These are phyloP conservation scores for Archocentrus centrarchus DNA, from an alignment of 2,113 vertebrate species.

Conservation along the genomic window DNA sequence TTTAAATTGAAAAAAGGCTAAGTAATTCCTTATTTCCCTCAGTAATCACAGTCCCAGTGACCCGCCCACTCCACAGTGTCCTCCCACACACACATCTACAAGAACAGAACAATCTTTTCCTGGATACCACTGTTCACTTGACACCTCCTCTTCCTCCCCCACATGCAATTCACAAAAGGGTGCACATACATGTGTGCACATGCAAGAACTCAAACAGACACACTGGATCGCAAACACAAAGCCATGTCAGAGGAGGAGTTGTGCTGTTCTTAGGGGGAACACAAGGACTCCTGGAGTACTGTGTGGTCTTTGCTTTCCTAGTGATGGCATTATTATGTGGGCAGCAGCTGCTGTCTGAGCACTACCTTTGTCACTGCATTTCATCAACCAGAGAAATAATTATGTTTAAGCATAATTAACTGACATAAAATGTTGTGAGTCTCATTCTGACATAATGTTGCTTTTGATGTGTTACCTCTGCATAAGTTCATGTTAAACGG, in stretches of 20 bases:
- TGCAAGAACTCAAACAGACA: slow-evolving; percentile 37
- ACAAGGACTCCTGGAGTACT: slow-evolving; percentile 37
- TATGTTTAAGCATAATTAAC: slow-evolving; percentile 25
- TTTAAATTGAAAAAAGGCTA: slow-evolving; percentile 79
- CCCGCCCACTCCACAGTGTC: slow-evolving; percentile 63
- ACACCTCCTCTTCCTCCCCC: slow-evolving; percentile 61
- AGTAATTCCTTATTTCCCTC: slow-evolving; percentile 75
- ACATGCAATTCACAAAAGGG: slow-evolving; percentile 50
- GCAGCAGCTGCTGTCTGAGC: slow-evolving; percentile 31
- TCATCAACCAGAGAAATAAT: slow-evolving; percentile 31
- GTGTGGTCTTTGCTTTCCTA: slow-evolving; percentile 48
- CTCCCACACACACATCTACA: slow-evolving; percentile 71
- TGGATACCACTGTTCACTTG: slow-evolving; percentile 58
- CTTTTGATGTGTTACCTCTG: slow-evolving; percentile 1
- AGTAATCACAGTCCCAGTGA: slow-evolving; percentile 69
- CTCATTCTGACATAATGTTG: neutral
- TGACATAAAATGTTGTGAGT: slow-evolving; percentile 19
- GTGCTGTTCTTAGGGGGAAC: slow-evolving; percentile 34
- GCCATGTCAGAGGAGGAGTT: slow-evolving; percentile 27
- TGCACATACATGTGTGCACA: slow-evolving; percentile 35
- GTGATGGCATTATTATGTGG: slow-evolving; percentile 54
- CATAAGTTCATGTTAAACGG: neutral
- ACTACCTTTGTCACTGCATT: slow-evolving; percentile 28
- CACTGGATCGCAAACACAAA: slow-evolving; percentile 20
- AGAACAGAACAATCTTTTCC: slow-evolving; percentile 67